Evolutionary conservation across 1,140 invertebrate species (phyloP).

Genomic region (Proales similis): DNA sequence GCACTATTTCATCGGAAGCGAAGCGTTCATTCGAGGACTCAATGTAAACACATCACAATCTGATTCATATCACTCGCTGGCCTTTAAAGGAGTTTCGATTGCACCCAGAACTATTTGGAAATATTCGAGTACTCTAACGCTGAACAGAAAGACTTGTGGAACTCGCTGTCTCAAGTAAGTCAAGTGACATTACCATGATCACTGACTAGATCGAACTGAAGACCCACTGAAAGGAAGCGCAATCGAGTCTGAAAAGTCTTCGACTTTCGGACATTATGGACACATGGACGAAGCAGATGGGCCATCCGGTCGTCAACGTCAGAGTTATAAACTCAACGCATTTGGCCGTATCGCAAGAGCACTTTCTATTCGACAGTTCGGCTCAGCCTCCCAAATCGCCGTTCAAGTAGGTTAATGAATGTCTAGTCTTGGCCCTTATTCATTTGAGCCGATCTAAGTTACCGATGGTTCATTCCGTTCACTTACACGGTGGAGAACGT

Average conservation of each 20-base stretch:
- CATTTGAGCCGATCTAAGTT: constrained; percentile 42
- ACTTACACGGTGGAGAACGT: constrained; percentile 64
- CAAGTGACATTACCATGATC: constrained; percentile 13
- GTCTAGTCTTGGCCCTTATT: constrained; percentile 10
- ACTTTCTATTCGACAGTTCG: constrained; percentile 46
- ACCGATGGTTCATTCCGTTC: constrained; percentile 70
- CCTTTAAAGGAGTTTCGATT: neutral
- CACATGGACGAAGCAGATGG: constrained; percentile 51
- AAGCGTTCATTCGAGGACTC: constrained; percentile 52
- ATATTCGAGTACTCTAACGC: constrained; percentile 46
- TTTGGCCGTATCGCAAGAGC: constrained; percentile 54
- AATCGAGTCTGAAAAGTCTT: neutral
- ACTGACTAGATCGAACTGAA: neutral
- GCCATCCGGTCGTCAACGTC: constrained; percentile 46
- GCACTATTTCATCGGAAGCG: constrained; percentile 40
- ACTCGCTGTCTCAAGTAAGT: constrained; percentile 54
- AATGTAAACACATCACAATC: constrained; percentile 37
- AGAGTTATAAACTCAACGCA: constrained; percentile 39
- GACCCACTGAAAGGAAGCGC: constrained; percentile 1
- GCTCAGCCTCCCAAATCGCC: constrained; percentile 31
- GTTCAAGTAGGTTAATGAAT: neutral
- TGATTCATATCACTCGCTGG: neutral
- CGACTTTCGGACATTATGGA: constrained; percentile 49
- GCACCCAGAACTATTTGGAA: constrained; percentile 42
- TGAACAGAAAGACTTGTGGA: constrained; percentile 48